phyloP scores from a whole-genome alignment of 2,113 vertebrate species.

The Aegithalos caudatus region DNA sequence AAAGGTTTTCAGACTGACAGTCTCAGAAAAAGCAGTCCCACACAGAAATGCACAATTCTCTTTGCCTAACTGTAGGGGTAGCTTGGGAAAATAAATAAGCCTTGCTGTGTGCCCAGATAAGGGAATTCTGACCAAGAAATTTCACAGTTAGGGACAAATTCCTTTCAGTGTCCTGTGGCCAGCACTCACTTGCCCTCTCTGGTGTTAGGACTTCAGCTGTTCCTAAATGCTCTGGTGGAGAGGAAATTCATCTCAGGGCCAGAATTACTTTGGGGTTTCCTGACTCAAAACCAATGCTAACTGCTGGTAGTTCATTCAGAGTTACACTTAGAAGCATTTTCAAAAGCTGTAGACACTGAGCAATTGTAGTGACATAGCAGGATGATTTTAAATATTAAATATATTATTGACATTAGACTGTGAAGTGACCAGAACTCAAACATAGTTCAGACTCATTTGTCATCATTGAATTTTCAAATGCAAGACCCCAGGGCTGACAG shows the following conservation, averaged over 20 bases:
- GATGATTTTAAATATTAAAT: constrained; percentile 2
- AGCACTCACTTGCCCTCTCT: neutral
- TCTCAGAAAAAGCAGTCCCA: too few species aligned
- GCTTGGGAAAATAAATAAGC: constrained; percentile 32
- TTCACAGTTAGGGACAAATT: neutral
- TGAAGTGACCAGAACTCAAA: neutral
- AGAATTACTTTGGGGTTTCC: neutral
- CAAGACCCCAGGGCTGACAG: neutral
- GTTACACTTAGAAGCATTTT: neutral
- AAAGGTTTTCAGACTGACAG: too few species aligned
- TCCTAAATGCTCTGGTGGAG: neutral
- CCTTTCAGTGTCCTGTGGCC: neutral
- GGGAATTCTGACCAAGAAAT: neutral
- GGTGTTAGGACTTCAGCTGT: neutral
- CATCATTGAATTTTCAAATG: neutral
- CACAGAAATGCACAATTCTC: constrained; percentile 32
- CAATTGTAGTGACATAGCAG: neutral
- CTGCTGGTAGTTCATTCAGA: neutral
- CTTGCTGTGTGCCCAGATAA: constrained; percentile 19
- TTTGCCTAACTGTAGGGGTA: constrained; percentile 45
- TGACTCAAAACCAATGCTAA: neutral
- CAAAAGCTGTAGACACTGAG: neutral
- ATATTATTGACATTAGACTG: neutral
- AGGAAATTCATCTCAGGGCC: neutral
- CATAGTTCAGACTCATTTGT: neutral